Conservation (phyloP, 2,888 invertebrate genomes). For the Lochmaea crataegi region DNA sequence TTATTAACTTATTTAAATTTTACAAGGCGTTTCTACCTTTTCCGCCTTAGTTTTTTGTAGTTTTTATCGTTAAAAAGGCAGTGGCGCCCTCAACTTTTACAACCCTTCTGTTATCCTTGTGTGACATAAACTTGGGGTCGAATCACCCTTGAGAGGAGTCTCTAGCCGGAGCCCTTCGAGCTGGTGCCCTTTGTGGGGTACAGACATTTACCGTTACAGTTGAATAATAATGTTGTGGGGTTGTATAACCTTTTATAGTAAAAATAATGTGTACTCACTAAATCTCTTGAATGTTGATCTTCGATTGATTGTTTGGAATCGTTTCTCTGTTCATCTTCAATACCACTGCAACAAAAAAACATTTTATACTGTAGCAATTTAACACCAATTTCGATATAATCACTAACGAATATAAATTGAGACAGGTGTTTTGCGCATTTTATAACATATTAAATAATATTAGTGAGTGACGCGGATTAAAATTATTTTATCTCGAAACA, state of each 20-base stretch:
- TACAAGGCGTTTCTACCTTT: too few relatives aligned
- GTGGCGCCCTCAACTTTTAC: too few relatives aligned
- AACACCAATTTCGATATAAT: not conserved
- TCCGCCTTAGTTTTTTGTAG: too few relatives aligned
- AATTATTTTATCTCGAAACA: not conserved
- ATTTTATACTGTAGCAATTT: not conserved
- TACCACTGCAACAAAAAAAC: slow-evolving; percentile 36
- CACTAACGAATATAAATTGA: not conserved
- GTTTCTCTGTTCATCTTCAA: slow-evolving; percentile 42
- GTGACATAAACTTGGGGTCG: too few relatives aligned
- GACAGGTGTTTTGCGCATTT: not conserved
- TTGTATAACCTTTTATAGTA: slow-evolving; percentile 1
- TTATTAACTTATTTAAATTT: too few relatives aligned
- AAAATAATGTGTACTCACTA: slow-evolving; percentile 37
- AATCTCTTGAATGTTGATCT: slow-evolving; percentile 42
- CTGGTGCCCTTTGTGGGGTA: too few relatives aligned
- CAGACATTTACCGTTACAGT: too few relatives aligned
- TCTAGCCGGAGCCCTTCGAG: too few relatives aligned
- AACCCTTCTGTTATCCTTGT: too few relatives aligned
- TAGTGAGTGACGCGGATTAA: not conserved
- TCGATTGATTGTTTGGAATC: slow-evolving; percentile 39
- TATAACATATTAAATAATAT: not conserved
- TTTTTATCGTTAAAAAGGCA: too few relatives aligned
- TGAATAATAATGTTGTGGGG: not conserved
- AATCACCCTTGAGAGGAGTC: too few relatives aligned